phyloP scores from a whole-genome alignment of 2,888 invertebrate species.

The Microplitis deprimator region DNA sequence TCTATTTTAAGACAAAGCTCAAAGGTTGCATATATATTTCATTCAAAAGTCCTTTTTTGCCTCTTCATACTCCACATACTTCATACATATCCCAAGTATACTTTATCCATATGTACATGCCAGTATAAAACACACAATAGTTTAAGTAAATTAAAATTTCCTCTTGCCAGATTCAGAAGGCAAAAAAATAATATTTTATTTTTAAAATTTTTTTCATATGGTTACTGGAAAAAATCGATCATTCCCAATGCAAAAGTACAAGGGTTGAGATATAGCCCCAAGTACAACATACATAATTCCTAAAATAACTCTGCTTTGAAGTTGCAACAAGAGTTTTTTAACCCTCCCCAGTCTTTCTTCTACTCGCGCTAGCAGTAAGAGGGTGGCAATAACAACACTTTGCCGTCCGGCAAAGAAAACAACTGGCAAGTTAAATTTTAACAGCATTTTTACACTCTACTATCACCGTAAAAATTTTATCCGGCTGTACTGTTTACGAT shows the following conservation, averaged over 20 bases:
- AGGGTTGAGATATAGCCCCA: neutral
- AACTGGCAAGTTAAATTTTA: neutral
- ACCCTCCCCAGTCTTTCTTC: neutral
- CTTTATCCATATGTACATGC: neutral
- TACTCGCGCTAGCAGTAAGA: neutral
- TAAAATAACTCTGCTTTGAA: constrained; percentile 49
- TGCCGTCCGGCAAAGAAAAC: neutral
- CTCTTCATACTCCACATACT: neutral
- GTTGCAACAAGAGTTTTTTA: constrained; percentile 29
- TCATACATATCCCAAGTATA: neutral
- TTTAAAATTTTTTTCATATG: neutral
- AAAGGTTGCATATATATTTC: neutral
- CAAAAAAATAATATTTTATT: no score
- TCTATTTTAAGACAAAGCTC: neutral
- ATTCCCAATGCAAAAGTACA: constrained; percentile 1
- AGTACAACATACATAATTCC: constrained; percentile 30
- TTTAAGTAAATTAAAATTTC: constrained; percentile 20
- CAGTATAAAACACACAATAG: neutral
- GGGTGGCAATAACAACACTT: neutral
- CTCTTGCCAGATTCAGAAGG: no score
- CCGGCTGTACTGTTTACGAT: neutral
- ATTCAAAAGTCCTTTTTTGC: neutral
- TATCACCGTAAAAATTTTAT: neutral
- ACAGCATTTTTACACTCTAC: neutral
- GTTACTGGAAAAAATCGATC: constrained; percentile 11